Evolutionary conservation across 1,140 invertebrate genomes (phyloP), one percentile per base, ranked within the genome.

Genomic region (Diuraphis noxia): DNA sequence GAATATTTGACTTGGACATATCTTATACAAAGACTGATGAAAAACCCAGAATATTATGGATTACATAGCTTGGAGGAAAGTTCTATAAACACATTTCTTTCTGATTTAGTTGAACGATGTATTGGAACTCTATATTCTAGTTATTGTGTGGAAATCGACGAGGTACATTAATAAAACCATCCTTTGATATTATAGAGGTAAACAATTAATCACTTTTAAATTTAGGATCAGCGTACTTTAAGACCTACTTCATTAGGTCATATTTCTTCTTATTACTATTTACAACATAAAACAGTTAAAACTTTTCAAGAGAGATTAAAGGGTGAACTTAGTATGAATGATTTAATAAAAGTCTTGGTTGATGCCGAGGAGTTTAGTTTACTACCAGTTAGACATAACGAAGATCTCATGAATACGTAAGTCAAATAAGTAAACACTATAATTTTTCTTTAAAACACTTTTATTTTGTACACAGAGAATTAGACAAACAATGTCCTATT

Each of bases 1-100:
- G 98, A 99, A 94, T 99, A 99, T 94, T 95, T 99, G 46, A 99
- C 99, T 0, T 99, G 98, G 97, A 99, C 99, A 0, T 99, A 99
- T 93, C 99, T 99, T 94, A 99, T 99, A 94, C 93, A 96, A 92
- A 93, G 96, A 92, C 94, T 99, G 8, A 94, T 99, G 38, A 97
- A 98, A 93, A 99, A 99, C 95, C 99, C 99, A 1, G 95, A 95
- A 0, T 98, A 98, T 94, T 99, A 99, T 93, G 96, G 97, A 92
- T 94, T 99, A 92, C 96, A 98, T 87, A 95, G 95, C 85, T 94
- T 97, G 63, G 96, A 98, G 88, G 95, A 96, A 36, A 94, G 96
- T 85, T 94, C 96, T 86, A 95, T 99, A 23, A 98, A 97, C 93
- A 93, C 94, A 5, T 97, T 96, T 93, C 94, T 98, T 40, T 97